Evolutionary conservation across 2,113 vertebrate genomes (phyloP).

Genomic region (Oncorhynchus clarkii): DNA sequence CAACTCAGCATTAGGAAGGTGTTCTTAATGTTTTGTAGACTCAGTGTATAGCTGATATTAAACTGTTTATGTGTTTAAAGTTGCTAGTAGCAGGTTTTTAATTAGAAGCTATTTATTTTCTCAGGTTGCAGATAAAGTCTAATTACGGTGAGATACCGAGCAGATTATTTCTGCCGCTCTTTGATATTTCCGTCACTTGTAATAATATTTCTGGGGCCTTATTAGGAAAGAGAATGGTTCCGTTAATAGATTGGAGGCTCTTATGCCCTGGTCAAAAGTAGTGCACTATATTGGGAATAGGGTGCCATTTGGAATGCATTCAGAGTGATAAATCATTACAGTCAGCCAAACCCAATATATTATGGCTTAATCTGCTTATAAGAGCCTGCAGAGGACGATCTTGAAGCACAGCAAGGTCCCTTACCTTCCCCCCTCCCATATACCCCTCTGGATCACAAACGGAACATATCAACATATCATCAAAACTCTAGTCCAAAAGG

Average conservation of each 20-base stretch:
- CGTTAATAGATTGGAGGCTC: neutral
- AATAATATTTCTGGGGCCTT: neutral
- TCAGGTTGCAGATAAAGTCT: neutral
- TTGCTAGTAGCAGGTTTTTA: neutral
- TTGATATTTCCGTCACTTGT: constrained; percentile 5
- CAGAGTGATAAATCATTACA: constrained; percentile 4
- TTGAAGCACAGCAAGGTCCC: neutral
- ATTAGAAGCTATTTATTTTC: neutral
- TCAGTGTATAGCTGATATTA: neutral
- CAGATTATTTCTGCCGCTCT: neutral
- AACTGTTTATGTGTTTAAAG: neutral
- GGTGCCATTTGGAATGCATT: neutral
- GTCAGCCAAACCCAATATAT: neutral
- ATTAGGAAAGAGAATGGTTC: constrained; percentile 2
- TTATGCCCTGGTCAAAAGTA: too few species aligned
- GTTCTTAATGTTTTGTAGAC: too few species aligned
- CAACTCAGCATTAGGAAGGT: too few species aligned
- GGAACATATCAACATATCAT: neutral
- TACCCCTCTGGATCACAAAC: too few species aligned
- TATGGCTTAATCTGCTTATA: constrained; percentile 6
- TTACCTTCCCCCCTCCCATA: neutral
- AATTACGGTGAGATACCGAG: neutral
- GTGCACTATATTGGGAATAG: too few species aligned
- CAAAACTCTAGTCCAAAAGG: neutral
- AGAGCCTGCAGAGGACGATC: neutral